Evolutionary conservation across 1,140 invertebrate genomes (phyloP).

Genomic region (Rhopalosiphum maidis): DNA sequence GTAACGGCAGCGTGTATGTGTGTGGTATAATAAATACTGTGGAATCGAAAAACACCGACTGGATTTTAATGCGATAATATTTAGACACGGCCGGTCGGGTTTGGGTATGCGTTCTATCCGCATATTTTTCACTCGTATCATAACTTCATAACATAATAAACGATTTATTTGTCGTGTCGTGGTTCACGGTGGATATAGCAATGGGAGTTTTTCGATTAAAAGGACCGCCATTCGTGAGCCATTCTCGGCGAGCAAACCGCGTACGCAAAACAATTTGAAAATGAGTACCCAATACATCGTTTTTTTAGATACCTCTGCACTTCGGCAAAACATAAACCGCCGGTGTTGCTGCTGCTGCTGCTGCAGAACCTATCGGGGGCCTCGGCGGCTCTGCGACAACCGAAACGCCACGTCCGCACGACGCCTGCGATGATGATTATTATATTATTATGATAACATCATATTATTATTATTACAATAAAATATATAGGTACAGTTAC

Average conservation of each 20-base stretch:
- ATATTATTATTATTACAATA: background rate
- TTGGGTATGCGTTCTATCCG: background rate
- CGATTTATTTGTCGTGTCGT: background rate
- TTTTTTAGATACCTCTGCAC: background rate
- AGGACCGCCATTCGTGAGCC: background rate
- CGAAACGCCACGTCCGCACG: background rate
- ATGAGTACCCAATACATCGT: background rate
- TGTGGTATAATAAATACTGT: slow-evolving; percentile 26
- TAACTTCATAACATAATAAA: background rate
- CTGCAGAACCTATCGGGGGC: background rate
- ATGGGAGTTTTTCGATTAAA: background rate
- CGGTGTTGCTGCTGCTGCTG: too few relatives aligned
- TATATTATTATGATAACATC: background rate
- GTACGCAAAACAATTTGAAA: background rate
- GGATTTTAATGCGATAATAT: slow-evolving; percentile 37
- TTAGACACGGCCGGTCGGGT: background rate
- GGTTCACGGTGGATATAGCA: background rate
- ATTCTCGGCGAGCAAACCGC: background rate
- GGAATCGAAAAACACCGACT: slow-evolving; percentile 3
- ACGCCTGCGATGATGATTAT: background rate
- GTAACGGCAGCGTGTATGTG: background rate
- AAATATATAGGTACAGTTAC: slow-evolving; percentile 39
- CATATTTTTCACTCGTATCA: background rate
- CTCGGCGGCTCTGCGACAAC: background rate
- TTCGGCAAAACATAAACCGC: background rate